phyloP scores from a whole-genome alignment of 2,113 vertebrate genomes.

The Indicator maculatus region DNA sequence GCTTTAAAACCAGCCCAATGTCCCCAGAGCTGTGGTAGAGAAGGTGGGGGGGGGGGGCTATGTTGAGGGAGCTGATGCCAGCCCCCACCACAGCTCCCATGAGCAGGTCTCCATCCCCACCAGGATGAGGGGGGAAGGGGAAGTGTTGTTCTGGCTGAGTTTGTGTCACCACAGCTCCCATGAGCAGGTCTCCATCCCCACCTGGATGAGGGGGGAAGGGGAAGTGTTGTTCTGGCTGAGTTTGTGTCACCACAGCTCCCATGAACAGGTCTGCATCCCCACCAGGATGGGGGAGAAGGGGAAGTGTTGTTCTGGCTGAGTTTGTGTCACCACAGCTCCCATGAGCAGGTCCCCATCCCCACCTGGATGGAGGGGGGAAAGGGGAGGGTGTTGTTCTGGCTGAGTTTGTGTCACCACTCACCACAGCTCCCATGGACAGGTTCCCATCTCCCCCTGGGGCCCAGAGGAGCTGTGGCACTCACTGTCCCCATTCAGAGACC shows the following conservation, averaged over 20 bases:
- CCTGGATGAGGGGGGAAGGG: too few species aligned
- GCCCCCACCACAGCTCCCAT: rapidly evolving
- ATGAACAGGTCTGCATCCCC: background rate
- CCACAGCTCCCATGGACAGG: too few species aligned
- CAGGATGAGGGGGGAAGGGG: too few species aligned
- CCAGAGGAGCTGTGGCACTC: too few species aligned
- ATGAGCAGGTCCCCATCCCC: background rate
- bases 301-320: background rate
- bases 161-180: background rate
- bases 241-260: background rate
- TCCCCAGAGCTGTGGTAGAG: rapidly evolving
- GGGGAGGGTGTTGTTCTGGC: too few species aligned
- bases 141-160: background rate
- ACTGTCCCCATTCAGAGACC: too few species aligned
- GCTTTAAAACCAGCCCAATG: background rate
- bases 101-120: background rate
- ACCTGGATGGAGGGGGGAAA: too few species aligned
- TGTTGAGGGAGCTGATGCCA: background rate
- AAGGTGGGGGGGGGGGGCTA: background rate
- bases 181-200: background rate
- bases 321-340: background rate
- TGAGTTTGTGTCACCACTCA: too few species aligned
- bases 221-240: background rate
- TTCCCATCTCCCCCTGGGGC: background rate
- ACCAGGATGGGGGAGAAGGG: too few species aligned